Evolutionary conservation across 1,140 invertebrate genomes (phyloP).

Genomic region (Eurosta solidaginis): DNA sequence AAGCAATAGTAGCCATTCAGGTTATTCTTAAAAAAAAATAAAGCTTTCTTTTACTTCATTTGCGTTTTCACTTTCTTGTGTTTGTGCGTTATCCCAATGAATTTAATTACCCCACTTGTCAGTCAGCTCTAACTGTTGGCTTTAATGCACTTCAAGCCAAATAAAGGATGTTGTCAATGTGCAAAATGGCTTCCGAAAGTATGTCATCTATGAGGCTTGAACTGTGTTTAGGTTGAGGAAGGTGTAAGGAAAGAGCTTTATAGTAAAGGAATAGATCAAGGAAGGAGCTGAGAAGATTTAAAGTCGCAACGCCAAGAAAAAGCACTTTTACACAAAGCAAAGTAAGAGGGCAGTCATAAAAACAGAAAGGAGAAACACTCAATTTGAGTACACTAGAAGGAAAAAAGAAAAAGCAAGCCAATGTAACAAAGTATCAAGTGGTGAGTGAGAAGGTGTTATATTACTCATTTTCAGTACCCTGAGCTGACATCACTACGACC

Average conservation of each 20-base stretch:
- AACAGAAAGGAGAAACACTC: too few relatives aligned
- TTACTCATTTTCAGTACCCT: too few relatives aligned
- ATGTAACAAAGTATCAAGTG: too few relatives aligned
- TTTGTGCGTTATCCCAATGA: background rate
- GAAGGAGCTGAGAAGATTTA: background rate
- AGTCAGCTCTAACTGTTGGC: constrained; percentile 5
- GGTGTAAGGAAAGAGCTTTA: too few relatives aligned
- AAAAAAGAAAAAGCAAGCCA: too few relatives aligned
- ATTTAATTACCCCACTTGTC: constrained; percentile 25
- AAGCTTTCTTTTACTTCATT: background rate
- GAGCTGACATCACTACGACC: too few relatives aligned
- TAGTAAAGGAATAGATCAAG: too few relatives aligned
- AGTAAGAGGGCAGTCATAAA: too few relatives aligned
- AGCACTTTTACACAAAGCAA: too few relatives aligned
- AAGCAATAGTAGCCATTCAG: constrained; percentile 3
- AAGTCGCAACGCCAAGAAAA: background rate
- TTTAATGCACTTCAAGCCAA: constrained; percentile 1
- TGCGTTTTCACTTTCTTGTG: background rate
- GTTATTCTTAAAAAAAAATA: background rate
- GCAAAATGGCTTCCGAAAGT: background rate
- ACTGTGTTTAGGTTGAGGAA: background rate
- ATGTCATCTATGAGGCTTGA: background rate
- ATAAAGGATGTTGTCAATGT: background rate
- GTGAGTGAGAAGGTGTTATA: too few relatives aligned
- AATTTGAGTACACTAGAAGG: too few relatives aligned